phyloP scores from a whole-genome alignment of 2,888 invertebrate species.

The Ochropleura plecta region DNA sequence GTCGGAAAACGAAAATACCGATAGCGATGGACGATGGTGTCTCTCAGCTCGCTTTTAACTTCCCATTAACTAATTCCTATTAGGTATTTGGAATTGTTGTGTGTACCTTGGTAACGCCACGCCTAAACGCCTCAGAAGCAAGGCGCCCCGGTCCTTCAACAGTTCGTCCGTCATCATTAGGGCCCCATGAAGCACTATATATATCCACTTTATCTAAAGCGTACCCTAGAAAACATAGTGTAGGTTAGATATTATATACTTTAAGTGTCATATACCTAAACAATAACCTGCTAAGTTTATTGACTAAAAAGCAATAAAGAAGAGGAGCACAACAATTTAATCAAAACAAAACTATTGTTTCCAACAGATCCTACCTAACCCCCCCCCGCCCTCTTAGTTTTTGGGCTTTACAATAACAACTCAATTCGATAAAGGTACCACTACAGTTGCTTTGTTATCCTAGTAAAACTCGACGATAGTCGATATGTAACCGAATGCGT shows the following conservation, averaged over 20 bases:
- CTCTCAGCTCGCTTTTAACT: neutral
- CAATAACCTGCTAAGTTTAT: neutral
- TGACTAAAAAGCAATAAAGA: neutral
- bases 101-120: slow-evolving; percentile 93
- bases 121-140: slow-evolving; percentile 93
- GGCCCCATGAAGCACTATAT: slow-evolving; percentile 98
- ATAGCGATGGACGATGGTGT: too few relatives aligned
- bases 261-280: neutral
- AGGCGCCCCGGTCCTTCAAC: slow-evolving; percentile 97
- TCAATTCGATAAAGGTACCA: slow-evolving; percentile 3
- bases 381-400: neutral
- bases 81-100: slow-evolving; percentile 1
- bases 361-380: slow-evolving; percentile 5
- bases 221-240: slow-evolving; percentile 81
- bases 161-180: slow-evolving; percentile 96
- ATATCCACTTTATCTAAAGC: slow-evolving; percentile 95
- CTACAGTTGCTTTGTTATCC: slow-evolving; percentile 45
- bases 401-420: neutral
- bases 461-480: slow-evolving; percentile 53
- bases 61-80: neutral
- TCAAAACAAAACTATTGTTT: neutral
- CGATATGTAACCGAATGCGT: slow-evolving; percentile 57
- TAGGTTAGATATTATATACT: too few relatives aligned
- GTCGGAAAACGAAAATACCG: neutral
- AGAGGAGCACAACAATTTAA: neutral